A percentile compares a stretch with the other conserved stretches of the same genome.
phyloP scores from a whole-genome alignment of 2,113 vertebrate genomes.

The Enhydra lutris region DNA sequence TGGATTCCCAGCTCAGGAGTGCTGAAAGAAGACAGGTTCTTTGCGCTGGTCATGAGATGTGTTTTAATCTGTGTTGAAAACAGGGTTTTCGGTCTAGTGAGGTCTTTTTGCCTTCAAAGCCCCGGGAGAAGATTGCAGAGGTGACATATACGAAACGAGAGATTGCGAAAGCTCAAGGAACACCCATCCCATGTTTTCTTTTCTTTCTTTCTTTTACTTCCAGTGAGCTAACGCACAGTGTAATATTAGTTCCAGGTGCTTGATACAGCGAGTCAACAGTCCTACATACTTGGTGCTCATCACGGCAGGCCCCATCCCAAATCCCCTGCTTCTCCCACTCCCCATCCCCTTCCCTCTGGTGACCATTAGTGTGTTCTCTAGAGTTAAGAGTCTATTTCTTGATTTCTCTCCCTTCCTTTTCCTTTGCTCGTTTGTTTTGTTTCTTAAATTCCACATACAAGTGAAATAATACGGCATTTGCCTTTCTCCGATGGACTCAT shows the following conservation, averaged over 20 bases:
- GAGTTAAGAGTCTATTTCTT: not conserved
- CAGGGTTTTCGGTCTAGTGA: not conserved
- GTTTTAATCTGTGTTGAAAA: not conserved
- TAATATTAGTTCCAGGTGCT: not conserved
- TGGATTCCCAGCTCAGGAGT: not conserved
- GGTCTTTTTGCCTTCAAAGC: not conserved
- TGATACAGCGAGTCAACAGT: not conserved
- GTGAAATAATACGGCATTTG: not conserved
- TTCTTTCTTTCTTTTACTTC: not conserved
- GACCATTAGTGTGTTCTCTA: not conserved
- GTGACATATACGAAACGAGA: not conserved
- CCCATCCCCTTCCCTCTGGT: not conserved
- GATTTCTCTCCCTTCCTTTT: not conserved
- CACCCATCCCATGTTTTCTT: not conserved
- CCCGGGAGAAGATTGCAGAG: not conserved
- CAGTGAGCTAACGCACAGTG: not conserved
- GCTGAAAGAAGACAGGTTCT: not conserved
- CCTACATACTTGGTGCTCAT: not conserved
- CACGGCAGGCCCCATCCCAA: not conserved
- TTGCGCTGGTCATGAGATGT: not conserved
- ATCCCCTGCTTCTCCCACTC: not conserved
- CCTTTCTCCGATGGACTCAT: not conserved
- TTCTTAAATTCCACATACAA: not conserved
- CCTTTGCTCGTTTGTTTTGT: not conserved
- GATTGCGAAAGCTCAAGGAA: not conserved